A percentile compares a stretch with the other conserved stretches of the same genome.
Evolutionary conservation across 2,888 invertebrate species (phyloP).

Genomic region (Amblyteles armatorius): DNA sequence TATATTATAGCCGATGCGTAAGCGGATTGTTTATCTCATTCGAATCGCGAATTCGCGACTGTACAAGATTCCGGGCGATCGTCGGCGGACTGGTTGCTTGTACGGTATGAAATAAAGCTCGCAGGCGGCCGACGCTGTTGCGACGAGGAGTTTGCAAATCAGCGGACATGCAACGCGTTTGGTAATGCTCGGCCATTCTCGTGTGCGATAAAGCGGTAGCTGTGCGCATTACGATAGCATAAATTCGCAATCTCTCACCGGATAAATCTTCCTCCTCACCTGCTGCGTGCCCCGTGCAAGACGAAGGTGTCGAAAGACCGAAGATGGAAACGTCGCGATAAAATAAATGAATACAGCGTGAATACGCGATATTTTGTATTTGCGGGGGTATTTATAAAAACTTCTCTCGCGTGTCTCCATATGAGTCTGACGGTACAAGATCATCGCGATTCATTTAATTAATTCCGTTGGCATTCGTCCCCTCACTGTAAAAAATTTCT

Average conservation of each 20-base stretch:
- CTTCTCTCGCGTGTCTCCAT: background rate
- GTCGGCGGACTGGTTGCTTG: constrained; percentile 19
- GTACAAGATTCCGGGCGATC: constrained; percentile 18
- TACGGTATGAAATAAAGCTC: background rate
- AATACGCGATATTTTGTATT: constrained; percentile 13
- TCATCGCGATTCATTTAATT: constrained; percentile 41
- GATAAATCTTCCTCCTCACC: constrained; percentile 47
- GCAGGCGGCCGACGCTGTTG: background rate
- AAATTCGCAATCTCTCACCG: constrained; percentile 54
- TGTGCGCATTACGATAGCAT: constrained; percentile 26
- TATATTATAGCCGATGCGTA: constrained; percentile 60
- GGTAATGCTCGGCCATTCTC: constrained; percentile 12
- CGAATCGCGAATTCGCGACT: constrained; percentile 37
- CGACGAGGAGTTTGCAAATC: constrained; percentile 48
- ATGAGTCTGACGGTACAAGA: background rate
- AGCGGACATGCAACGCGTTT: constrained; percentile 28
- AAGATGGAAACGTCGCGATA: constrained; percentile 49
- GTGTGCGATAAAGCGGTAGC: constrained; percentile 27
- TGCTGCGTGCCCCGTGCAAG: constrained; percentile 24
- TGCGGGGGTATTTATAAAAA: constrained; percentile 24
- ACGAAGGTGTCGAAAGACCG: constrained; percentile 59
- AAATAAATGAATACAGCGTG: constrained; percentile 4
- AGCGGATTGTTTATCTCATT: constrained; percentile 65
- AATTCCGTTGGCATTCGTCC: constrained; percentile 11
- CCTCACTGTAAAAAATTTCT: no score